Base-by-base conservation (phyloP, 2,888 invertebrate genomes). In the Alviniconcha strummeri region DNA sequence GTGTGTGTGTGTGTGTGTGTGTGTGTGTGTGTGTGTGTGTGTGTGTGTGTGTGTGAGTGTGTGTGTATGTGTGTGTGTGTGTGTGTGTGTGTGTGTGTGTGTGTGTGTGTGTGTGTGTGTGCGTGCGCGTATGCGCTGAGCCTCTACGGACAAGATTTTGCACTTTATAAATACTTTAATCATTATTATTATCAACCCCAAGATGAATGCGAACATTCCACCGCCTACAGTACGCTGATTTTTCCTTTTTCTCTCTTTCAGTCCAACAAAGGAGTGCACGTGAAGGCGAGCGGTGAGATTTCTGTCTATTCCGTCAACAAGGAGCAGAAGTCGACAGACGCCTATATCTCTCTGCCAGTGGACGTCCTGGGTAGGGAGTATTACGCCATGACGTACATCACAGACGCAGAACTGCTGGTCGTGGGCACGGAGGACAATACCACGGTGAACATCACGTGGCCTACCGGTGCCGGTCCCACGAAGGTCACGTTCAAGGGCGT, bases 251-350 rank as follows among this genome's bases (percentile, higher is more conserved):
- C 17, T 17, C 17, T 17, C 64, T 36, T 64, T 64, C 64, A 80
- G 36, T 83, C 83, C 6, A 83, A 82, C 64, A 84, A 86, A 79
- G 89, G 84, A 11, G 69, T 89, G 5, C 74, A 82, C 4, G 85
- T 89, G 5, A 57, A 60, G 52, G 84, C 89, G 15, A 84, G 86
- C 5, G 84, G 87, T 36, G 88, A 88, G 19, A 81, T 89, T 5
- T 86, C 88, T 5, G 88, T 89, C 0, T 89, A 87, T 75, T 79
- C 85, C 52, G 88, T 88, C 5, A 89, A 89, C 81, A 88, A 87
- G 57, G 87, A 89, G 79, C 77, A 55, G 19, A 88, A 81, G 56
- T 89, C 90, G 5, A 88, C 89, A 4, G 90, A 90, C 80, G 90
- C 87, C 4, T 89, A 86, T 81, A 82, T 88, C 3, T 89, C 89